Evolutionary conservation across 2,797 vertebrate species (phyloP).

Genomic region (Euthynnus affinis): DNA sequence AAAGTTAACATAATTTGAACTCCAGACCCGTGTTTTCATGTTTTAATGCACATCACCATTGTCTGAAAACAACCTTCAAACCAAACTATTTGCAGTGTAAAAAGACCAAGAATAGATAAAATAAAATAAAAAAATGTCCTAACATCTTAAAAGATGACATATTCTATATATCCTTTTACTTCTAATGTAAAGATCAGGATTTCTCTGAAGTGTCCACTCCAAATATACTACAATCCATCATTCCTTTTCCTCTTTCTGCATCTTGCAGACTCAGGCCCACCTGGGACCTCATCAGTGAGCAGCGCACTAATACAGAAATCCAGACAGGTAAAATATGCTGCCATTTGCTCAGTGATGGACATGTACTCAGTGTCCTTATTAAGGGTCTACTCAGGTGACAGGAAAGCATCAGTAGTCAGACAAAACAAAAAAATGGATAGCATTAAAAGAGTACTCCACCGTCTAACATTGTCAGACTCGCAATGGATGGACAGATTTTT

Average conservation of each 20-base stretch:
- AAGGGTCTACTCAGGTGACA: conserved; percentile 46
- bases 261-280: conserved; percentile 25
- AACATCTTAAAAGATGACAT: not conserved
- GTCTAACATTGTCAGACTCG: too few species aligned
- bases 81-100: not conserved
- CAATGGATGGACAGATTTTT: too few species aligned
- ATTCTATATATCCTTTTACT: not conserved
- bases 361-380: conserved; percentile 60
- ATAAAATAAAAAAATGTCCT: not conserved
- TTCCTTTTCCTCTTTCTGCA: conserved; percentile 31
- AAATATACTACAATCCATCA: conserved; percentile 33
- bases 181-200: conserved; percentile 9
- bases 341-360: conserved; percentile 54
- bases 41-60: conserved; percentile 7
- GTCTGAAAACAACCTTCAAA: not conserved
- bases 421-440: conserved; percentile 18
- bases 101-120: not conserved
- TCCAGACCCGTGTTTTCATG: not conserved
- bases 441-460: not conserved
- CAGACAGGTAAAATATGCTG: conserved; percentile 42
- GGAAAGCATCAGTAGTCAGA: conserved; percentile 25
- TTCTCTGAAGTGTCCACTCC: conserved; percentile 32
- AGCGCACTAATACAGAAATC: conserved; percentile 35
- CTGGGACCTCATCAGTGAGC: conserved; percentile 61
- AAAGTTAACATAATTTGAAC: conserved; percentile 5